phyloP scores from a whole-genome alignment of 1,140 invertebrate species.

The Sinonovacula constricta region DNA sequence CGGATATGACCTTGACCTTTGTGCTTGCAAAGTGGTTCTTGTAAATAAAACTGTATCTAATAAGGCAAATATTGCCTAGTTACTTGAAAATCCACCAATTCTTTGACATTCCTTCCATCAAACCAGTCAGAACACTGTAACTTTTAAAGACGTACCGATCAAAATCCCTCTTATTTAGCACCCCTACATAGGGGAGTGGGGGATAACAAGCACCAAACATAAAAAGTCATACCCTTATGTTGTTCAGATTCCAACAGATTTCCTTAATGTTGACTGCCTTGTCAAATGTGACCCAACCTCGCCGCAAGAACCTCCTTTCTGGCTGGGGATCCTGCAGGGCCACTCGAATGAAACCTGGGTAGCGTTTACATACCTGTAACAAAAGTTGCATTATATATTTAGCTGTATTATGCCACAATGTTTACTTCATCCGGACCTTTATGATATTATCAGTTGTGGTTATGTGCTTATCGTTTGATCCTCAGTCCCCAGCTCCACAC shows the following conservation, averaged over 20 bases:
- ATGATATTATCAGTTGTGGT: neutral
- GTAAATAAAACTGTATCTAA: no score
- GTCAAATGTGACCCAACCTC: conserved; percentile 99
- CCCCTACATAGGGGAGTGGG: no score
- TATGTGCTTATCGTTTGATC: neutral
- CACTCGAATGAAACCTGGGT: conserved; percentile 96
- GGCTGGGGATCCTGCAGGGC: conserved; percentile 97
- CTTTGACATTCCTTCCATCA: no score
- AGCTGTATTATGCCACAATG: neutral
- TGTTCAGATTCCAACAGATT: conserved; percentile 99
- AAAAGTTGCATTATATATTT: neutral
- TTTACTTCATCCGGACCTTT: neutral
- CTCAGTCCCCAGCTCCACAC: neutral
- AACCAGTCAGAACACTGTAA: no score
- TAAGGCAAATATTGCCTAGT: no score
- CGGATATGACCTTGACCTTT: no score
- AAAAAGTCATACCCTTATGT: conserved; percentile 86
- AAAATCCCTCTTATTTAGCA: no score
- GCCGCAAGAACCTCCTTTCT: conserved; percentile 95
- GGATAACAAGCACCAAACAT: neutral
- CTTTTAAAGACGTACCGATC: no score
- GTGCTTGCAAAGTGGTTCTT: no score
- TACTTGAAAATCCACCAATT: no score
- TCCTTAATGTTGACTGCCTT: conserved; percentile 99
- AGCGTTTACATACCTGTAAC: conserved; percentile 92